These are phyloP conservation scores for Diacarnus erythraeanus DNA, from an alignment of 37 sponge, comb jelly and placozoan species.

Conservation along the genomic window DNA sequence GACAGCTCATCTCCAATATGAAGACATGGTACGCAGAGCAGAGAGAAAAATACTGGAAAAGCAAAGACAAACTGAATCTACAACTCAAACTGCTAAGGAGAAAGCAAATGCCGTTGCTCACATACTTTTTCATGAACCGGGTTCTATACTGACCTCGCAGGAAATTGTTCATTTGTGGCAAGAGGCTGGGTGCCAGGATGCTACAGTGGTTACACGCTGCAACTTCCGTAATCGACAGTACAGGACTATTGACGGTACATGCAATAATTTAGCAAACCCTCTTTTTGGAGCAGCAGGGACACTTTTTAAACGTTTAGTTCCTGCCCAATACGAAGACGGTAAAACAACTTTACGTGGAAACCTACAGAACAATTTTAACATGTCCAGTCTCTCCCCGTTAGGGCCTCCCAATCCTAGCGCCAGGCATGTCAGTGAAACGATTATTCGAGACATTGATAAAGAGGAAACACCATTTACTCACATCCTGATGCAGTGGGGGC, in stretches of 20 bases:
- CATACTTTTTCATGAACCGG: constrained; percentile 51
- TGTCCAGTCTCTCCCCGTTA: constrained; percentile 33
- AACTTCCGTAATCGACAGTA: constrained; percentile 1
- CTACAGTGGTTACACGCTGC: background rate
- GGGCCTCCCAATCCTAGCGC: constrained; percentile 70
- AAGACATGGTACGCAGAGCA: constrained; percentile 49
- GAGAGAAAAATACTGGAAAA: constrained; percentile 45
- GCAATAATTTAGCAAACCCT: constrained; percentile 80
- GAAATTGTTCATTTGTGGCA: constrained; percentile 34
- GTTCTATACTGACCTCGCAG: constrained; percentile 42
- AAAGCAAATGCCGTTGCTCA: constrained; percentile 55
- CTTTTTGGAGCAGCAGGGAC: constrained; percentile 64
- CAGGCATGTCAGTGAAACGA: constrained; percentile 36
- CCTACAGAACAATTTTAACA: constrained; percentile 11
- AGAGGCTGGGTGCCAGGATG: constrained; percentile 25
- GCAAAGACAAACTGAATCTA: background rate
- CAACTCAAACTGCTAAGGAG: constrained; percentile 4
- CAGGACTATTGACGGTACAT: constrained; percentile 77
- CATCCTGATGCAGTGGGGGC: constrained; percentile 94
- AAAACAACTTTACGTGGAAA: constrained; percentile 36
- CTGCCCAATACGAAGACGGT: constrained; percentile 78
- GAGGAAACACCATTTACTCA: constrained; percentile 63
- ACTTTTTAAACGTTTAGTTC: constrained; percentile 52
- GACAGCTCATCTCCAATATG: constrained; percentile 21
- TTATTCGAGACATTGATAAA: constrained; percentile 8